Conservation (phyloP, 2,888 invertebrate species). For the Cataglyphis altisquamis region DNA sequence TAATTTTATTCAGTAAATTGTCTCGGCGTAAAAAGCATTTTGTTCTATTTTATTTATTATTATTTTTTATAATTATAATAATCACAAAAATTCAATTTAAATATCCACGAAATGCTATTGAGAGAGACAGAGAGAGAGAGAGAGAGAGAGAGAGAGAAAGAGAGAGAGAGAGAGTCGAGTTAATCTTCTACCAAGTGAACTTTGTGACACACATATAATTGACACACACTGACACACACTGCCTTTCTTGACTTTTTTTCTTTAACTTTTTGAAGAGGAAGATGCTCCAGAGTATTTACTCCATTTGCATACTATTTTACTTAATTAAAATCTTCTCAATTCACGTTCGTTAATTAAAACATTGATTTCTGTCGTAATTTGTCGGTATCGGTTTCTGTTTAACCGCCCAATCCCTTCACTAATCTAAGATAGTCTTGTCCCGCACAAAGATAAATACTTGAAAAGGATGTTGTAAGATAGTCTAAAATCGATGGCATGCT, state of each 20-base stretch:
- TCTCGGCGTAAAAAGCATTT: background rate
- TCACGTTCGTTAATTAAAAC: constrained; percentile 28
- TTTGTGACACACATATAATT: background rate
- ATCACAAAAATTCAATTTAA: constrained; percentile 17
- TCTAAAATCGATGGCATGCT: constrained; percentile 48
- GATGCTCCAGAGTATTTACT: background rate
- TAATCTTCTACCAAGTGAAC: background rate
- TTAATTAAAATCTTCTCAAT: constrained; percentile 36
- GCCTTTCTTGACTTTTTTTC: background rate
- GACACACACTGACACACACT: background rate
- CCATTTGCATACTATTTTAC: constrained; percentile 22
- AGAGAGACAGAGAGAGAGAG: too few species aligned
- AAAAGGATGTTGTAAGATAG: constrained; percentile 5
- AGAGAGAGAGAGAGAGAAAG: too few species aligned
- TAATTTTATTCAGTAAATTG: background rate
- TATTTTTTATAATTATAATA: background rate
- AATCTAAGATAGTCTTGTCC: constrained; percentile 9
- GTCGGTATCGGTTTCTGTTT: constrained; percentile 25
- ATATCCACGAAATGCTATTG: background rate
- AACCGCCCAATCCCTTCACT: background rate
- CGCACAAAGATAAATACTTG: constrained; percentile 37
- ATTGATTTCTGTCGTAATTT: constrained; percentile 12
- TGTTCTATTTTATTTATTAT: background rate
- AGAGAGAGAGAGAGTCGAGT: too few species aligned
- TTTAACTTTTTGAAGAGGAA: background rate